Conservation (phyloP, 2,888 invertebrate species). For the Drosophila formosana region DNA sequence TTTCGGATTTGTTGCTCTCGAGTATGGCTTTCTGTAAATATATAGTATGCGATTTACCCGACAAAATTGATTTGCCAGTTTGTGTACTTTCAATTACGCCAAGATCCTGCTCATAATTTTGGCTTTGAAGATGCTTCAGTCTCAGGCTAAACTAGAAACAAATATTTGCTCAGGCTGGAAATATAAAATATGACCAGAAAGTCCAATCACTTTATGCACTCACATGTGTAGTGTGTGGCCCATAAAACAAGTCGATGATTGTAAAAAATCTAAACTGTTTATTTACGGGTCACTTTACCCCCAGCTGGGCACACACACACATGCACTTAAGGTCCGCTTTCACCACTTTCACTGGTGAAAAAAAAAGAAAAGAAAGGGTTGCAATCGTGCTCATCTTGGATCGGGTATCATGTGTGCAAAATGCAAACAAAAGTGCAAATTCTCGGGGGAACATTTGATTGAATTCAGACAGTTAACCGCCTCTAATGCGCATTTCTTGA, state of each 20-base stretch:
- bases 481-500: slow-evolving; percentile 72
- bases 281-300: slow-evolving; percentile 78
- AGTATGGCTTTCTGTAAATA: slow-evolving; percentile 20
- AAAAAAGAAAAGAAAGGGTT: slow-evolving; percentile 63
- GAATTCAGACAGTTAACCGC: slow-evolving; percentile 75
- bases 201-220: slow-evolving; percentile 24
- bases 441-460: slow-evolving; percentile 79
- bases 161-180: slow-evolving; percentile 53
- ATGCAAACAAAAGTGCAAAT: slow-evolving; percentile 72
- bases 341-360: slow-evolving; percentile 62
- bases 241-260: slow-evolving; percentile 42
- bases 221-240: slow-evolving; percentile 11
- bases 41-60: slow-evolving; percentile 25
- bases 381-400: slow-evolving; percentile 34
- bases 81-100: slow-evolving; percentile 64
- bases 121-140: slow-evolving; percentile 42
- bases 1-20: slow-evolving; percentile 14
- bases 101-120: slow-evolving; percentile 16
- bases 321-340: slow-evolving; percentile 60
- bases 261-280: slow-evolving; percentile 72
- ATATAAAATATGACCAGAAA: slow-evolving; percentile 13
- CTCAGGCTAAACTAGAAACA: slow-evolving; percentile 32
- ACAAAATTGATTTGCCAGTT: slow-evolving; percentile 56
- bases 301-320: slow-evolving; percentile 62
- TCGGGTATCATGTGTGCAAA: slow-evolving; percentile 69